Evolutionary conservation across 2,113 vertebrate genomes (phyloP).

Genomic region (Hassar affinis): DNA sequence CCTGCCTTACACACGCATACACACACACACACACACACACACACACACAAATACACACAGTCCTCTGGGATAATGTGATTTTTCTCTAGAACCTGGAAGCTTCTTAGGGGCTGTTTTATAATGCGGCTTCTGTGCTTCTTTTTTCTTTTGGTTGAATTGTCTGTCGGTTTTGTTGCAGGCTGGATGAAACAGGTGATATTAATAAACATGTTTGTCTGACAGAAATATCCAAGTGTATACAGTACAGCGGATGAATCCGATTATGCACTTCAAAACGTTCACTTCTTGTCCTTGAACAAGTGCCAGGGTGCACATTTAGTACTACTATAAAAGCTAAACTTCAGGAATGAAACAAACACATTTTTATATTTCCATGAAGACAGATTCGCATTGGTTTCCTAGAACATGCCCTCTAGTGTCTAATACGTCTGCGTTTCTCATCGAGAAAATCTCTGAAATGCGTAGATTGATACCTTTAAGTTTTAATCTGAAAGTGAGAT

Average conservation of each 20-base stretch:
- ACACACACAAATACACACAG: neutral
- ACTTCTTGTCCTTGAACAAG: neutral
- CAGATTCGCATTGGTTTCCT: neutral
- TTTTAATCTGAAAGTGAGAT: slow-evolving; percentile 5
- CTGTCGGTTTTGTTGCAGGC: neutral
- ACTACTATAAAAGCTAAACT: neutral
- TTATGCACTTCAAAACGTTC: neutral
- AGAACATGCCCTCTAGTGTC: slow-evolving; percentile 53
- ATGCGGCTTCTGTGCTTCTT: neutral
- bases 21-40: neutral
- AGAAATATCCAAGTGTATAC: neutral
- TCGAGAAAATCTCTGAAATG: neutral
- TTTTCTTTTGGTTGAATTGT: neutral
- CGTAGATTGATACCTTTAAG: neutral
- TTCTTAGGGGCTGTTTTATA: slow-evolving; percentile 5
- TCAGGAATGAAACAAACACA: neutral
- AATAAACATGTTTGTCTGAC: slow-evolving; percentile 13
- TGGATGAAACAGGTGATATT: neutral
- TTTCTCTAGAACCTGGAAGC: neutral
- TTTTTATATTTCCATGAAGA: neutral
- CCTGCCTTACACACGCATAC: slow-evolving; percentile 32
- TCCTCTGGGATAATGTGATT: slow-evolving; percentile 47
- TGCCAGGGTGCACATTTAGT: neutral
- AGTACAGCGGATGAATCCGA: neutral
- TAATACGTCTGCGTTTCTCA: neutral